Evolutionary conservation across 2,113 vertebrate genomes (phyloP).

Genomic region (Tiliqua scincoides): DNA sequence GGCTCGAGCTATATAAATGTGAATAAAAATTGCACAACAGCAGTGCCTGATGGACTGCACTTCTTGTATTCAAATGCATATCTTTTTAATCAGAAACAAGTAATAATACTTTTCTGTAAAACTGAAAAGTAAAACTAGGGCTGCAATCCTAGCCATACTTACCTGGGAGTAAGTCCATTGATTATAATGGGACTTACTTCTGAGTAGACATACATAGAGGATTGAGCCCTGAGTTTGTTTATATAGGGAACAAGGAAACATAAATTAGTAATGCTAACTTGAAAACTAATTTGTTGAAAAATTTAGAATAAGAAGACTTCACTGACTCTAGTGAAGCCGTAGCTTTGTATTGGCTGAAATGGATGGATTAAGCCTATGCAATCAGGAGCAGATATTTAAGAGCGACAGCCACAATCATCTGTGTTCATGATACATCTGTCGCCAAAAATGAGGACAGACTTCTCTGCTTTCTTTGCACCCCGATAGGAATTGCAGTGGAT

Average conservation of each 20-base stretch:
- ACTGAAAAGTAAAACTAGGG: not conserved
- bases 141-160: too few species aligned
- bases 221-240: not conserved
- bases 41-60: not conserved
- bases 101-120: not conserved
- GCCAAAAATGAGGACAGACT: constrained; percentile 1
- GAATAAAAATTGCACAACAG: not conserved
- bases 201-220: too few species aligned
- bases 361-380: not conserved
- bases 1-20: not conserved
- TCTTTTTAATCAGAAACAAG: not conserved
- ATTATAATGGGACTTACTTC: too few species aligned
- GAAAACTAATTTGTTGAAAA: constrained; percentile 13
- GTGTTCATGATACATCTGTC: constrained; percentile 20
- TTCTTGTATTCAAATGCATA: not conserved
- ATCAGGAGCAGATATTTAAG: not conserved
- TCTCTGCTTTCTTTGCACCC: constrained; percentile 38
- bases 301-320: not conserved
- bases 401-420: not conserved
- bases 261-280: not conserved
- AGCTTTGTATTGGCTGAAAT: not conserved
- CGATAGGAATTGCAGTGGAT: constrained; percentile 94
- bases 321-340: constrained; percentile 26
- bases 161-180: too few species aligned
- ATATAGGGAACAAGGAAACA: not conserved